Conservation (phyloP, 37 sponge, comb jelly and placozoan species). For the Geodia barretti region DNA sequence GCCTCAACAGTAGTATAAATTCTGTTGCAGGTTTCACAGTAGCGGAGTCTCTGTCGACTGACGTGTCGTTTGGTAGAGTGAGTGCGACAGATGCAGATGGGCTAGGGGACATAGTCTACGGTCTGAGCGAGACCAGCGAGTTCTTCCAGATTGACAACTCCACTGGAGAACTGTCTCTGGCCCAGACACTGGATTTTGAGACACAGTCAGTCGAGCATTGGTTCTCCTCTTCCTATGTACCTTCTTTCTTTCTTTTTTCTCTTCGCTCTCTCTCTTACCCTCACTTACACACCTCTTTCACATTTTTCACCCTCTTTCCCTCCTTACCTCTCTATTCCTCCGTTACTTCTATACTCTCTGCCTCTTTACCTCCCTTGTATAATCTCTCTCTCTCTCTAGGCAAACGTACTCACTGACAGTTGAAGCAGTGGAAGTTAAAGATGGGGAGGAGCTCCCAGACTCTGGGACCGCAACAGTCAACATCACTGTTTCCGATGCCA, state of each 20-base stretch:
- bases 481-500: constrained; percentile 35
- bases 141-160: neutral
- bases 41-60: neutral
- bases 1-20: no score
- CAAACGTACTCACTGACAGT: neutral
- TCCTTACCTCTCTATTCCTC: neutral
- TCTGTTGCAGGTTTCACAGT: neutral
- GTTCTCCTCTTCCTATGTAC: constrained; percentile 5
- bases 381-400: neutral
- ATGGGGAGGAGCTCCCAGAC: neutral
- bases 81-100: constrained; percentile 22
- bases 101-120: neutral
- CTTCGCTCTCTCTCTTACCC: neutral
- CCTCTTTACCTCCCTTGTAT: neutral
- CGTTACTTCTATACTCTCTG: no score
- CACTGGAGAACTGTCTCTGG: neutral
- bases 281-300: neutral
- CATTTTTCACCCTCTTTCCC: neutral
- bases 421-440: constrained; percentile 2
- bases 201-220: neutral
- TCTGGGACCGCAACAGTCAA: constrained; percentile 24
- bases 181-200: neutral
- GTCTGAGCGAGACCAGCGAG: neutral
- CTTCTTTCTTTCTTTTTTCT: neutral
- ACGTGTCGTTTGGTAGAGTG: neutral